phyloP scores from a whole-genome alignment of 2,888 invertebrate species.

The Acanthosepion pharaonis region DNA sequence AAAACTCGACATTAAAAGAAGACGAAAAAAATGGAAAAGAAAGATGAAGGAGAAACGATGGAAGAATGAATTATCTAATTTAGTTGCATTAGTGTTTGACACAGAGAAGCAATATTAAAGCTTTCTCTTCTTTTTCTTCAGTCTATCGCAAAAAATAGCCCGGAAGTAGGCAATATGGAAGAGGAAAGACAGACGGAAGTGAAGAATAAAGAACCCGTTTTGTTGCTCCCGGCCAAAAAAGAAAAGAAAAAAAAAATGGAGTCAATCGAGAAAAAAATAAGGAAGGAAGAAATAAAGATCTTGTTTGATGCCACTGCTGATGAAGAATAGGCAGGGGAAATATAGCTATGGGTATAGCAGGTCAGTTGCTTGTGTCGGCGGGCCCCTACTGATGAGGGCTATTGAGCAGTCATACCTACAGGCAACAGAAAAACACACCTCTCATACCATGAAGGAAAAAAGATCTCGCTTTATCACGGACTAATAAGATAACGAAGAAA shows the following conservation, averaged over 20 bases:
- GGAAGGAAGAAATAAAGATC: slow-evolving; percentile 33
- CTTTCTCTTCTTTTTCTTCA: not conserved
- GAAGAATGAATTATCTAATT: not conserved
- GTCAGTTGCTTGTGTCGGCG: not conserved
- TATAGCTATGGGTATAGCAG: not conserved
- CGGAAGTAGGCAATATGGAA: not conserved
- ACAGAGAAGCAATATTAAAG: not conserved
- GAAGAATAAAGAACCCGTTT: not conserved
- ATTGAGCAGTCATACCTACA: slow-evolving; percentile 33
- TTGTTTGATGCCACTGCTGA: not conserved
- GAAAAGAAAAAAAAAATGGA: not conserved
- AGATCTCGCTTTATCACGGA: not conserved
- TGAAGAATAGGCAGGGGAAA: not conserved
- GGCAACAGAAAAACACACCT: slow-evolving; percentile 4
- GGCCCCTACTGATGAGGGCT: slow-evolving; percentile 21
- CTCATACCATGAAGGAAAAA: not conserved
- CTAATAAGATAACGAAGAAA: not conserved
- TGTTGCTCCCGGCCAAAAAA: not conserved
- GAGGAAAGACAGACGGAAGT: not conserved
- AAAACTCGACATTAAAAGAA: not conserved
- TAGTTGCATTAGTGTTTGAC: not conserved
- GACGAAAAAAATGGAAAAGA: not conserved
- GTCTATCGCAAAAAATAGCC: not conserved
- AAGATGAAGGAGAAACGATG: not conserved
- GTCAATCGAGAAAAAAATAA: not conserved